A percentile compares a stretch with the other conserved stretches of the same genome.
These are phyloP conservation scores for Cheilinus undulatus DNA, from an alignment of 2,113 vertebrate species.

Conservation along the genomic window DNA sequence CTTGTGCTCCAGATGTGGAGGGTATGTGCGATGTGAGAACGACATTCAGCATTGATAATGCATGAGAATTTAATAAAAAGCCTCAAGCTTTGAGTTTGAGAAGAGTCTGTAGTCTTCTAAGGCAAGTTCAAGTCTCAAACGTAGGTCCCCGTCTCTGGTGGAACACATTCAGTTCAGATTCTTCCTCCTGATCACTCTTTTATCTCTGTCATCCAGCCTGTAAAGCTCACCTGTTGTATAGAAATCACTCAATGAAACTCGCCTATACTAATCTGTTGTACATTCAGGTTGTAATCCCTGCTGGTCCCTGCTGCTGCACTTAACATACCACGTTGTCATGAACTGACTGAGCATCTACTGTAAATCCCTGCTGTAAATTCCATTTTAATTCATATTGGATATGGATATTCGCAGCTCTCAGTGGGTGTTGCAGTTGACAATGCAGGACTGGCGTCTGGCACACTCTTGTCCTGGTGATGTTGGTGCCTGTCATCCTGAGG, in stretches of 20 bases:
- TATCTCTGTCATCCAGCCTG: neutral
- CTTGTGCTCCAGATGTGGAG: too few relatives aligned
- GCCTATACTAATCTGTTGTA: slow-evolving; percentile 31
- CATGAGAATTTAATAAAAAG: too few relatives aligned
- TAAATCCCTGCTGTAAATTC: slow-evolving; percentile 55
- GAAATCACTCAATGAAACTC: slow-evolving; percentile 23
- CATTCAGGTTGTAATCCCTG: slow-evolving; percentile 43
- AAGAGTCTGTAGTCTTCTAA: too few relatives aligned
- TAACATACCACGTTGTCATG: slow-evolving; percentile 30
- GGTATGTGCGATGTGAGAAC: too few relatives aligned
- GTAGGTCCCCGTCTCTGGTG: too few relatives aligned
- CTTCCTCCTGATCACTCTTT: slow-evolving; percentile 3
- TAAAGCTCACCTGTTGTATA: slow-evolving; percentile 16
- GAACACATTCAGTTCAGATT: neutral
- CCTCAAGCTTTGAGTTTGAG: too few relatives aligned
- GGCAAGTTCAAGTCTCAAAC: too few relatives aligned
- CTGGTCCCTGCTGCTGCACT: slow-evolving; percentile 28
- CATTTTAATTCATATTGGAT: slow-evolving; percentile 45
- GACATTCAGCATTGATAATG: too few relatives aligned
- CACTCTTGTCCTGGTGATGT: slow-evolving; percentile 34
- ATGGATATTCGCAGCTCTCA: slow-evolving; percentile 27
- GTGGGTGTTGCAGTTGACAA: slow-evolving; percentile 29
- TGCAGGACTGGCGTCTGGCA: slow-evolving; percentile 40
- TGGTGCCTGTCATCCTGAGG: slow-evolving; percentile 52
- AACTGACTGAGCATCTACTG: slow-evolving; percentile 31